These are phyloP conservation scores for Argyrosomus japonicus DNA, from an alignment of 2,113 vertebrate genomes.

Conservation along the genomic window DNA sequence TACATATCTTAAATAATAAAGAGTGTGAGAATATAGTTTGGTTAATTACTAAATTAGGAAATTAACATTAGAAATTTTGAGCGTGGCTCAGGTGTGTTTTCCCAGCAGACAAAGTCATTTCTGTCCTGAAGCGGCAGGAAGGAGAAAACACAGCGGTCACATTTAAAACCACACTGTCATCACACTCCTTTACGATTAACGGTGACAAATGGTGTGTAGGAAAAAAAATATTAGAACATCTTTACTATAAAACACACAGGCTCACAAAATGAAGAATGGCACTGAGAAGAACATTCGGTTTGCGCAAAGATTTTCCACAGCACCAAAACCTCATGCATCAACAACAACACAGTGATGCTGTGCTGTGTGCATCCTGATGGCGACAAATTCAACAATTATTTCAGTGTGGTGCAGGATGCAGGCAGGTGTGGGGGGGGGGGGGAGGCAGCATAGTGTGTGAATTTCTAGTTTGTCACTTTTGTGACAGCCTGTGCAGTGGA, in stretches of 20 bases:
- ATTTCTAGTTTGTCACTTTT: constrained; percentile 87
- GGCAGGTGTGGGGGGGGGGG: constrained; percentile 73
- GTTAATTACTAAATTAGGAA: constrained; percentile 15
- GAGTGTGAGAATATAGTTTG: background rate
- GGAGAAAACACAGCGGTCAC: constrained; percentile 33
- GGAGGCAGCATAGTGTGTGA: constrained; percentile 79
- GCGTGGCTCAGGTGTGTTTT: constrained; percentile 14
- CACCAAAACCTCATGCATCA: constrained; percentile 74
- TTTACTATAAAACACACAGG: constrained; percentile 33
- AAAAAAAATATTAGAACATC: constrained; percentile 44
- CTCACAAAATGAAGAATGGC: constrained; percentile 57
- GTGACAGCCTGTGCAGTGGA: constrained; percentile 86
- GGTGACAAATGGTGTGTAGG: constrained; percentile 44
- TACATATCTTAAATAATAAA: background rate
- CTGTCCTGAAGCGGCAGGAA: constrained; percentile 19
- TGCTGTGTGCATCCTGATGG: constrained; percentile 77
- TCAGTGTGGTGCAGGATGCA: constrained; percentile 80
- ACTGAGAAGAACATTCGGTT: constrained; percentile 60
- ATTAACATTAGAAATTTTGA: background rate
- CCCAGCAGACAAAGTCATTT: constrained; percentile 24
- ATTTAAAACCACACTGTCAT: constrained; percentile 52
- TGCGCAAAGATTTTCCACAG: constrained; percentile 60
- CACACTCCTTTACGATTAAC: constrained; percentile 39
- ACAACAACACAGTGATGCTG: constrained; percentile 67
- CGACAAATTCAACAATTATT: constrained; percentile 86